A percentile compares a stretch with the other conserved stretches of the same genome.
Evolutionary conservation across 64 coral and sea anemone species (phyloP).

Genomic region (Stichodactyla helianthus): DNA sequence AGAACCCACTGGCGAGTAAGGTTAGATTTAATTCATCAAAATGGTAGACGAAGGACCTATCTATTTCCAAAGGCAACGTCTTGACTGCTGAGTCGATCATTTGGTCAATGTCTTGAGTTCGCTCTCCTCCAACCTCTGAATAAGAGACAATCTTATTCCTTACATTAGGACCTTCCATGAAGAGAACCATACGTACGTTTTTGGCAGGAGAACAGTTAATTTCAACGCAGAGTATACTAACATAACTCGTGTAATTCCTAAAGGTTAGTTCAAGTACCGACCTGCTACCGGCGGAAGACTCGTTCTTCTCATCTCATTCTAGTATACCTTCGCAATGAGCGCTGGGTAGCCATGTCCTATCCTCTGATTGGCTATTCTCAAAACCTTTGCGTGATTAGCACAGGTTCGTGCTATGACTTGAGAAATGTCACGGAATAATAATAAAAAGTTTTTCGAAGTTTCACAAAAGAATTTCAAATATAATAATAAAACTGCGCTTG

Average conservation of each 20-base stretch:
- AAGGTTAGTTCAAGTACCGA: background rate
- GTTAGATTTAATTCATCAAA: slow-evolving; percentile 61
- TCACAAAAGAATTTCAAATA: background rate
- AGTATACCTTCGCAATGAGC: background rate
- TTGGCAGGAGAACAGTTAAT: background rate
- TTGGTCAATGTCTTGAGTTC: background rate
- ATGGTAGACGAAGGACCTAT: slow-evolving; percentile 48
- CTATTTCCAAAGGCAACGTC: slow-evolving; percentile 56
- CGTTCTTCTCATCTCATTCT: background rate
- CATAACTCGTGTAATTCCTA: background rate
- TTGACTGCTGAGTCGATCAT: slow-evolving; percentile 22
- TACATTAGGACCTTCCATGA: slow-evolving; percentile 63
- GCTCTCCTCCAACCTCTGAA: background rate
- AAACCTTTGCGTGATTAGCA: background rate
- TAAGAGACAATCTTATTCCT: slow-evolving; percentile 32
- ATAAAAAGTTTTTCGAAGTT: background rate
- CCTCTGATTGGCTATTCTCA: slow-evolving; percentile 26
- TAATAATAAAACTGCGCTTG: background rate
- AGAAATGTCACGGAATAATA: background rate
- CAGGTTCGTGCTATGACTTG: background rate
- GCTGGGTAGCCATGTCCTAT: slow-evolving; percentile 6
- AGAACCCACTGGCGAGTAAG: slow-evolving; percentile 68
- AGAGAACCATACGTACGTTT: slow-evolving; percentile 80
- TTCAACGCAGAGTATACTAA: background rate
- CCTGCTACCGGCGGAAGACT: slow-evolving; percentile 25